Evolutionary conservation across 2,888 invertebrate species (phyloP).

Genomic region (Cremastinae sp.): DNA sequence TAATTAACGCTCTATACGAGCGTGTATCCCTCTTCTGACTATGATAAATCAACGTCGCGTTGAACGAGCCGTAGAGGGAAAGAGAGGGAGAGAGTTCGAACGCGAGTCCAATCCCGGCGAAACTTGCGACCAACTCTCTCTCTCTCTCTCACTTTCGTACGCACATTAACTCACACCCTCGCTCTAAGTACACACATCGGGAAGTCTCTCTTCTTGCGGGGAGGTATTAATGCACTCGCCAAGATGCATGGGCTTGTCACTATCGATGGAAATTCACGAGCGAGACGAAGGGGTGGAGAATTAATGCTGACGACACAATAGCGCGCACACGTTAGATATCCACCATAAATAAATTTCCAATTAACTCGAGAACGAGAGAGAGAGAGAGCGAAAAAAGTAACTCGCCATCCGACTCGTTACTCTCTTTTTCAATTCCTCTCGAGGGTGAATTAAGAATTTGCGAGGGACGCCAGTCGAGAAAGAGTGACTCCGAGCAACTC

Average conservation of each 20-base stretch:
- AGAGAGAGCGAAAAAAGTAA: not conserved
- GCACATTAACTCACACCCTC: conserved; percentile 2
- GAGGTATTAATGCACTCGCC: conserved; percentile 29
- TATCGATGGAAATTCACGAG: conserved; percentile 54
- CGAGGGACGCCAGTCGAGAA: too few species aligned
- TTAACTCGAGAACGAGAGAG: conserved; percentile 2
- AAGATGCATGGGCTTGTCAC: conserved; percentile 49
- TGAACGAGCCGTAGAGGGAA: conserved; percentile 35
- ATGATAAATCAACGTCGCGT: conserved; percentile 61
- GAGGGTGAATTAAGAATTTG: too few species aligned
- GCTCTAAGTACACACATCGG: conserved; percentile 15
- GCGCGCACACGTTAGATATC: conserved; percentile 4
- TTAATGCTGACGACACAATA: conserved; percentile 47
- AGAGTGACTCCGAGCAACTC: too few species aligned
- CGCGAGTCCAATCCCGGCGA: conserved; percentile 52
- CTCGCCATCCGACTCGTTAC: too few species aligned
- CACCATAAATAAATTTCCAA: conserved; percentile 27
- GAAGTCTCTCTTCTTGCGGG: conserved; percentile 10
- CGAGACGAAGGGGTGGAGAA: conserved; percentile 33
- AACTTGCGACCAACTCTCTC: conserved; percentile 54
- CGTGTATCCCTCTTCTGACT: conserved; percentile 59
- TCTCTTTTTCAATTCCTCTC: too few species aligned
- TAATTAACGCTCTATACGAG: conserved; percentile 62
- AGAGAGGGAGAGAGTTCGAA: conserved; percentile 24
- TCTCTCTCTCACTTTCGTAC: conserved; percentile 38